Base-by-base conservation (phyloP, 2,888 invertebrate genomes). In the Augiades crinisus region DNA sequence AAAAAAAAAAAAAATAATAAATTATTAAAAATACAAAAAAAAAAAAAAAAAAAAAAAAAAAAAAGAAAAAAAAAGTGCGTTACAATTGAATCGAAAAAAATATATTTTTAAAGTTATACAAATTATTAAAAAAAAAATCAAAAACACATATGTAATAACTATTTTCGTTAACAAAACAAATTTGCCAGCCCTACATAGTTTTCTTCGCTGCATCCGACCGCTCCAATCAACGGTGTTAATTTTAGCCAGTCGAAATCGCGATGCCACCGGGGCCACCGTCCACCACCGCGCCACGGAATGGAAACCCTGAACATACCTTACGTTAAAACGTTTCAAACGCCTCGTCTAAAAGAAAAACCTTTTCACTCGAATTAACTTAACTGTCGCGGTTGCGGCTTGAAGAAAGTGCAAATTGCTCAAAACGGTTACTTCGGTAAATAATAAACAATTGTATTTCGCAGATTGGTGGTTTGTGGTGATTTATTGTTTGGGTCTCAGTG, bases 171-270 rank as follows among this genome's bases (percentile, higher is more conserved):
- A 30, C 3, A 14, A 10, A 33, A 44, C 17, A 19, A 13, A 16
- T 30, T 21, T 33, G 46, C 51, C 57, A 61, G 49, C 61, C 61
- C 62, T 55, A 50, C 43, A 58, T 16, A 22, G 17, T 41, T 24
- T 49, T 46, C 45, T 41, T 53, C 60, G 53, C 60, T 66, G 65
- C 68, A 68, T 60, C 65, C 64, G 62, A 61, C 59, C 68, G 64
- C 63, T 70, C 61, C 72, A 67, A 70, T 71, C 81, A 75, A 74
- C 74, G 67, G 67, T 65, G 71, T 78, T 85, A 86, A 83, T 70
- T 79, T 83, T 87, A 87, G 85, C 82, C 87, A 89, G 88, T 88
- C 69, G 70, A 77, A 80, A 80, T 75, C 83, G 77, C 79, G 87
- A 77, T 79, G 81, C 78, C 81, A 75, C 69, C 73, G 72, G 70